phyloP scores from a whole-genome alignment of 2,797 vertebrate species.

The Odontamblyopus rebecca region DNA sequence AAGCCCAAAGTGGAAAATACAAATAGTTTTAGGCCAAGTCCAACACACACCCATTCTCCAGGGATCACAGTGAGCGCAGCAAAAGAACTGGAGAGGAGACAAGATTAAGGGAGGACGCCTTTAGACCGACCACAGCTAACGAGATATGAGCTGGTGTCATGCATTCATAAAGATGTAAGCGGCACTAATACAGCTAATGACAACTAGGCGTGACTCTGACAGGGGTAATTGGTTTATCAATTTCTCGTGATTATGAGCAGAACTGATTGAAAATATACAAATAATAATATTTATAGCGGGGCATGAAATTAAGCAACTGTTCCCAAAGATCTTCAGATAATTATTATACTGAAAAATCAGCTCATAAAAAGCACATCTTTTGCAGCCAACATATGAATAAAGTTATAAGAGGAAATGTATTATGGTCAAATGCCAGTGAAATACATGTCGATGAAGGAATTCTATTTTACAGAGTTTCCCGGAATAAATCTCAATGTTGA shows the following conservation, averaged over 20 bases:
- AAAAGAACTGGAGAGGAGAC: conserved; percentile 69
- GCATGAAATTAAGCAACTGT: background rate
- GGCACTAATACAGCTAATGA: conserved; percentile 15
- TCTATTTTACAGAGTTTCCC: background rate
- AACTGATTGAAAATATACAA: background rate
- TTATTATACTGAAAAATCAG: background rate
- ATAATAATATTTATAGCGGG: background rate
- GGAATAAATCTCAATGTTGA: background rate
- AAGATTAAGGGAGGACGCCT: conserved; percentile 71
- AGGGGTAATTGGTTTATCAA: conserved; percentile 3
- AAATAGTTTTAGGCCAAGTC: conserved; percentile 61
- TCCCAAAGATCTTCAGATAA: background rate
- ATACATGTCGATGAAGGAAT: background rate
- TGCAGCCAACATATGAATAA: background rate
- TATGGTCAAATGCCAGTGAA: background rate
- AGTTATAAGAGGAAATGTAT: background rate
- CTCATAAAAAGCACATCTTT: background rate
- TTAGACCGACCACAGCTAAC: conserved; percentile 59
- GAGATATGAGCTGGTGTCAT: conserved; percentile 60
- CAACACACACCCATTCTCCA: conserved; percentile 76
- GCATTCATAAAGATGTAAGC: conserved; percentile 45
- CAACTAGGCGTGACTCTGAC: background rate
- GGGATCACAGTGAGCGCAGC: conserved; percentile 73
- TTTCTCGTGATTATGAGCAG: background rate
- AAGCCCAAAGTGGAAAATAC: conserved; percentile 56